Evolutionary conservation across 37 sponge, comb jelly and placozoan species (phyloP).

Genomic region (Haliclona indistincta): DNA sequence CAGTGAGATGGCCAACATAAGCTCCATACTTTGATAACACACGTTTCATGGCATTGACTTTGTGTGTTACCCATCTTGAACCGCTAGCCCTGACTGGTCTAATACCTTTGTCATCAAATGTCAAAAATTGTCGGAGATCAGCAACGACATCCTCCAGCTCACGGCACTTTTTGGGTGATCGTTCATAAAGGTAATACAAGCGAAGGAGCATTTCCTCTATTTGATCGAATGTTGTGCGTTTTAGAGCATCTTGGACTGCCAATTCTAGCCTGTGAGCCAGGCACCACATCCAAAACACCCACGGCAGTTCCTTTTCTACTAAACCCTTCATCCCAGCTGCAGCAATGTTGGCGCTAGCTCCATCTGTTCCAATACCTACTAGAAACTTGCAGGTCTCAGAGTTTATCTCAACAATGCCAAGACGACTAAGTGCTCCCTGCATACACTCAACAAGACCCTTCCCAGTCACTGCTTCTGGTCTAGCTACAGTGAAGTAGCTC

Average conservation of each 20-base stretch:
- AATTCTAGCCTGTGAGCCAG: slow-evolving; percentile 64
- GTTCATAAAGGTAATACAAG: slow-evolving; percentile 62
- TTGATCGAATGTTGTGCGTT: slow-evolving; percentile 57
- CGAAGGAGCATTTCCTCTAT: slow-evolving; percentile 67
- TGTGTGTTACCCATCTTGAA: slow-evolving; percentile 26
- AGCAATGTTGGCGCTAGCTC: slow-evolving; percentile 60
- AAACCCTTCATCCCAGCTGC: slow-evolving; percentile 57
- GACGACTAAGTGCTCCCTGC: slow-evolving; percentile 12
- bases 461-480: slow-evolving; percentile 37
- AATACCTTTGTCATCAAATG: slow-evolving; percentile 33
- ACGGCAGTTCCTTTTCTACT: slow-evolving; percentile 44
- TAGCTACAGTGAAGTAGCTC: slow-evolving; percentile 24
- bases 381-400: slow-evolving; percentile 44
- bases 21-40: slow-evolving; percentile 66
- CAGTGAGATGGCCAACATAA: slow-evolving; percentile 46
- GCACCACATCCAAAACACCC: slow-evolving; percentile 88
- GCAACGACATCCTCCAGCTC: slow-evolving; percentile 56
- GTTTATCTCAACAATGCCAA: slow-evolving; percentile 39
- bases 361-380: slow-evolving; percentile 65
- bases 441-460: slow-evolving; percentile 40
- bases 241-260: slow-evolving; percentile 63
- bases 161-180: slow-evolving; percentile 62
- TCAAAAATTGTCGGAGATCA: slow-evolving; percentile 46
- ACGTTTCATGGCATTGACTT: slow-evolving; percentile 44
- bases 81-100: slow-evolving; percentile 28